These are phyloP conservation scores for Erebia ligea DNA, from an alignment of 2,888 invertebrate genomes.

Conservation along the genomic window DNA sequence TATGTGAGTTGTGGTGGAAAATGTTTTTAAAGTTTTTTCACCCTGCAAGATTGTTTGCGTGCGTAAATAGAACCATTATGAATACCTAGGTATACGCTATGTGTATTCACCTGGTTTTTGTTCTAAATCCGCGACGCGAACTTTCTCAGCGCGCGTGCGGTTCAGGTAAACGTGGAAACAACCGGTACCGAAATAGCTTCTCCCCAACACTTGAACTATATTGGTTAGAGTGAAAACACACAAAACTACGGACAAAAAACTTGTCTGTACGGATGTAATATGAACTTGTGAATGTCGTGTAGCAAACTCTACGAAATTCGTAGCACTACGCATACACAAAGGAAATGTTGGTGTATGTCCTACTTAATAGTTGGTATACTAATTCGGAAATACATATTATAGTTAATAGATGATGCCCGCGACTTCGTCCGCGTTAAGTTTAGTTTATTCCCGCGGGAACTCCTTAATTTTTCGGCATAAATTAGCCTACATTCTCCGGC, in stretches of 20 bases:
- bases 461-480: no score
- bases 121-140: slow-evolving; percentile 21
- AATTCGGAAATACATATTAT: no score
- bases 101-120: slow-evolving; percentile 2
- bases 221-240: background rate
- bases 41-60: background rate
- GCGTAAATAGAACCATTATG: background rate
- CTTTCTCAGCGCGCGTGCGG: slow-evolving; percentile 23
- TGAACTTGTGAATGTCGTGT: background rate
- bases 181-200: slow-evolving; percentile 34
- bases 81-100: background rate
- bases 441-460: no score
- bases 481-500: no score
- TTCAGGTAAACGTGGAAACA: slow-evolving; percentile 34
- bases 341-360: background rate
- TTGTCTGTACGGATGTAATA: background rate
- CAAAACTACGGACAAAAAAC: no score
- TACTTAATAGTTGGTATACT: background rate
- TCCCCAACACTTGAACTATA: background rate
- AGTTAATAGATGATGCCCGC: no score
- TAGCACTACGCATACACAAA: background rate
- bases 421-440: no score
- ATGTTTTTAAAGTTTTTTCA: background rate
- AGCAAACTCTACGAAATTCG: slow-evolving; percentile 15
- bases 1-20: no score